These are phyloP conservation scores for Magallana angulata DNA, from an alignment of 1,140 invertebrate species.

Conservation along the genomic window DNA sequence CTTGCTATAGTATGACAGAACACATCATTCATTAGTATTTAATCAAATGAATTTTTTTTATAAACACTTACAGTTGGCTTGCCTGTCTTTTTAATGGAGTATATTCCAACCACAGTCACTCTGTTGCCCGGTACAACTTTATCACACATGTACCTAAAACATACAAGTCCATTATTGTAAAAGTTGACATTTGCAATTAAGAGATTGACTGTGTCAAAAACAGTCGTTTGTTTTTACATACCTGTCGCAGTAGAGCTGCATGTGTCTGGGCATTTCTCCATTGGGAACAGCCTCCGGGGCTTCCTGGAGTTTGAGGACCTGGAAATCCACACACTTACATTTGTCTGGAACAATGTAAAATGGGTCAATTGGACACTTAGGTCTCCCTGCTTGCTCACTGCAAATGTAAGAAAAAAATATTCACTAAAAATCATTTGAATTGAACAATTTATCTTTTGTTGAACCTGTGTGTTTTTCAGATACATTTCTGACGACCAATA, in stretches of 20 bases:
- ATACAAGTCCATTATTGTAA: slow-evolving; percentile 36
- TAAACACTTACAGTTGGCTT: slow-evolving; percentile 48
- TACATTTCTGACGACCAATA: no score
- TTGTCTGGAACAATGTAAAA: slow-evolving; percentile 99
- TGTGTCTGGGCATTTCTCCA: slow-evolving; percentile 98
- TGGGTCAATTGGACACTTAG: slow-evolving; percentile 97
- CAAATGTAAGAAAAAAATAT: slow-evolving; percentile 38
- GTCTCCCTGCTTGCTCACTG: slow-evolving; percentile 87
- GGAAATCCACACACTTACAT: slow-evolving; percentile 97
- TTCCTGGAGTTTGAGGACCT: slow-evolving; percentile 94
- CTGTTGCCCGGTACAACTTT: slow-evolving; percentile 97
- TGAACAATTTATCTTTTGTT: no score
- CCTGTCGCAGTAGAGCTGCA: slow-evolving; percentile 96
- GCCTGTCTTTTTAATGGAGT: slow-evolving; percentile 94
- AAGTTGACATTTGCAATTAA: not conserved
- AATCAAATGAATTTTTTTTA: not conserved
- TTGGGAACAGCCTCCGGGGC: slow-evolving; percentile 97
- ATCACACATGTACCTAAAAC: slow-evolving; percentile 91
- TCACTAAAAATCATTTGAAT: no score
- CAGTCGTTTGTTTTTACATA: slow-evolving; percentile 66
- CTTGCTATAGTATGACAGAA: no score
- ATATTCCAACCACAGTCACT: slow-evolving; percentile 96
- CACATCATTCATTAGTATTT: not conserved
- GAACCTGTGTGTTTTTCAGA: no score
- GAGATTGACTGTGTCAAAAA: not conserved